phyloP scores from a whole-genome alignment of 2,113 vertebrate genomes.

The Sinosuthora webbiana region DNA sequence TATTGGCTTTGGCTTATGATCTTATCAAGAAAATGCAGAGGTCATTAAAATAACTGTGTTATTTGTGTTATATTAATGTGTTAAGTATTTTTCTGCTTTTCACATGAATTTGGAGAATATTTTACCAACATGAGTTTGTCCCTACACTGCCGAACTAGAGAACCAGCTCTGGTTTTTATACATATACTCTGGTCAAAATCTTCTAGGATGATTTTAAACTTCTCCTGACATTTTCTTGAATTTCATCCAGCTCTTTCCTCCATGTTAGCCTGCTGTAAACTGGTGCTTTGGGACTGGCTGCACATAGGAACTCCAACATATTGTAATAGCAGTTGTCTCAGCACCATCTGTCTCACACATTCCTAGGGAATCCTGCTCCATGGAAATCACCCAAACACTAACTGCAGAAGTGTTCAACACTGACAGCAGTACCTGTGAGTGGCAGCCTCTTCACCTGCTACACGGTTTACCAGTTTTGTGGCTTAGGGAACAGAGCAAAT shows the following conservation, averaged over 20 bases:
- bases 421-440: not conserved
- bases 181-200: not conserved
- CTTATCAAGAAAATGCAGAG: not conserved
- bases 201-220: not conserved
- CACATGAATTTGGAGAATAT: not conserved
- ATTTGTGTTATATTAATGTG: not conserved
- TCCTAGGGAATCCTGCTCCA: not conserved
- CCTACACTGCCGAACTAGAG: not conserved
- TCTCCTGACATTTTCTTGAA: not conserved
- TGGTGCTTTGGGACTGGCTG: not conserved
- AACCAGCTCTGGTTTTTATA: not conserved
- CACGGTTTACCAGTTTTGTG: not conserved
- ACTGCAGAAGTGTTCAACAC: not conserved
- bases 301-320: not conserved
- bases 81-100: not conserved
- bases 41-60: not conserved
- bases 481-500: not conserved
- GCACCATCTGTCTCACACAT: not conserved
- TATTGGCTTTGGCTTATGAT: not conserved
- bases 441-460: not conserved
- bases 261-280: not conserved
- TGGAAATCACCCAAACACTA: not conserved
- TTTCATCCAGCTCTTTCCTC: not conserved
- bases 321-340: not conserved
- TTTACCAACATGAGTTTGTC: not conserved